A percentile compares a stretch with the other conserved stretches of the same genome.
phyloP scores from a whole-genome alignment of 2,113 vertebrate genomes.

The Peromyscus leucopus region DNA sequence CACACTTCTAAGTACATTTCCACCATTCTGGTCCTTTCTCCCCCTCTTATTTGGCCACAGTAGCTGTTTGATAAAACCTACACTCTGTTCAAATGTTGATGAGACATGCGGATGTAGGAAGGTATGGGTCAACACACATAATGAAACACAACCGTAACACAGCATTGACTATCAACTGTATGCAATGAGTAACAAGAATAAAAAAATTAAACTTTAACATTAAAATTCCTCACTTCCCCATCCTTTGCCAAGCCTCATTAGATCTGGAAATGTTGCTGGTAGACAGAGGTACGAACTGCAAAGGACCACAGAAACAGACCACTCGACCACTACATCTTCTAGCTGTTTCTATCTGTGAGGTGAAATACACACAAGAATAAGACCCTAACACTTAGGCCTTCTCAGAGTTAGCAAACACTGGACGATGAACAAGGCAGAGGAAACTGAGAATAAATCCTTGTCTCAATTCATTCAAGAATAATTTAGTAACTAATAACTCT shows the following conservation, averaged over 20 bases:
- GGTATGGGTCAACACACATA: not conserved
- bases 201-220: not conserved
- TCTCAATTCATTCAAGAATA: not conserved
- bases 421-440: not conserved
- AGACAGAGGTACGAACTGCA: not conserved
- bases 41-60: not conserved
- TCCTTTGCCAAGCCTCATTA: not conserved
- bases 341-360: not conserved
- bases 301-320: constrained; percentile 12
- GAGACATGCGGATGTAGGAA: not conserved
- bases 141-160: not conserved
- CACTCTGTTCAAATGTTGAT: not conserved
- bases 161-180: not conserved
- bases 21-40: not conserved
- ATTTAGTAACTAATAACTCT: not conserved
- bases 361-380: constrained; percentile 12
- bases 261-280: constrained; percentile 7
- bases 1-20: not conserved
- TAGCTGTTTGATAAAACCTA: constrained; percentile 14
- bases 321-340: not conserved
- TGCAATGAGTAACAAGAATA: not conserved
- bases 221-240: not conserved
- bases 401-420: not conserved
- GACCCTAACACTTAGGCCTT: not conserved
- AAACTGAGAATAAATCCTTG: not conserved